These are phyloP conservation scores for Diadegma fenestrale DNA, from an alignment of 2,888 invertebrate species.

Conservation along the genomic window DNA sequence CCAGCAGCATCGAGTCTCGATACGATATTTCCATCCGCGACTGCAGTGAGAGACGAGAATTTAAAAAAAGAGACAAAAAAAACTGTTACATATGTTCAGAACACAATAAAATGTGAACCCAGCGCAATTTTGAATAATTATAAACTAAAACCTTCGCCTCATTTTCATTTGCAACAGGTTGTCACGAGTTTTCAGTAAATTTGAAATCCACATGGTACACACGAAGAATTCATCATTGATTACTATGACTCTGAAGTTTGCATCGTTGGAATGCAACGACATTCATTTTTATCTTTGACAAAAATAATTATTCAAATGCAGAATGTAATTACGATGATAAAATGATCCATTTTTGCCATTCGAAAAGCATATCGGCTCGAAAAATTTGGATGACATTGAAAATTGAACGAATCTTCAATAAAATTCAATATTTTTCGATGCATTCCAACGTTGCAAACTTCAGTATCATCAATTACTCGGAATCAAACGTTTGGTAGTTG, in stretches of 20 bases:
- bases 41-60: not conserved
- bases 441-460: too few relatives aligned
- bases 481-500: not conserved
- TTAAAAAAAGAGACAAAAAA: constrained; percentile 9
- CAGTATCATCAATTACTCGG: too few relatives aligned
- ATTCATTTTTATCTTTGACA: too few relatives aligned
- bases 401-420: too few relatives aligned
- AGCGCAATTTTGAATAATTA: constrained; percentile 51
- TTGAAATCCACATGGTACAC: not conserved
- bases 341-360: too few relatives aligned
- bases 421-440: too few relatives aligned
- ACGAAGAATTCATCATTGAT: not conserved
- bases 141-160: constrained; percentile 40
- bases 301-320: too few relatives aligned
- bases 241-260: not conserved
- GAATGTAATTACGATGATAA: too few relatives aligned
- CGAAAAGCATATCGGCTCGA: too few relatives aligned
- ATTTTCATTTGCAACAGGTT: constrained; percentile 16
- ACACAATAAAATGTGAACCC: constrained; percentile 28
- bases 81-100: constrained; percentile 8
- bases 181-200: constrained; percentile 25
- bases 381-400: too few relatives aligned
- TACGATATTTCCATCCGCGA: not conserved
- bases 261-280: too few relatives aligned
- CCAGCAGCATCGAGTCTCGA: not conserved